phyloP scores from a whole-genome alignment of 2,888 invertebrate species.

The Xestia c-nigrum region DNA sequence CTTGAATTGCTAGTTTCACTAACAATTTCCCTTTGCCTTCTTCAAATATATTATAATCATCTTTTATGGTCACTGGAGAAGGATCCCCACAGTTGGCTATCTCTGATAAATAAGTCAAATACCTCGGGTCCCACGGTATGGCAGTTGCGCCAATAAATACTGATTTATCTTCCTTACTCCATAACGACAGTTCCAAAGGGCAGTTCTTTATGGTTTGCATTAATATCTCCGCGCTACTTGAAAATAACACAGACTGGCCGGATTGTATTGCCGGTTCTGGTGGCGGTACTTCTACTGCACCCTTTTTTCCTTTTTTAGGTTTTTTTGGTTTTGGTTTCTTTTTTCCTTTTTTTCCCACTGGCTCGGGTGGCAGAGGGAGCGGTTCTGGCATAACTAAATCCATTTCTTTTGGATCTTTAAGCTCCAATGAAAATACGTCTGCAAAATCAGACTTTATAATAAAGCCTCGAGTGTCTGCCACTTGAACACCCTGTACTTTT shows the following conservation, averaged over 20 bases:
- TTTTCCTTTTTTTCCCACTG: slow-evolving; percentile 80
- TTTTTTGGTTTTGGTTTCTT: slow-evolving; percentile 76
- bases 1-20: slow-evolving; percentile 83
- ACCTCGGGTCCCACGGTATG: slow-evolving; percentile 84
- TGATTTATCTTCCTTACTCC: slow-evolving; percentile 85
- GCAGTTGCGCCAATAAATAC: slow-evolving; percentile 79
- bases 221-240: slow-evolving; percentile 83
- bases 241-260: slow-evolving; percentile 85
- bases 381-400: slow-evolving; percentile 87
- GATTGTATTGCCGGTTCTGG: slow-evolving; percentile 85
- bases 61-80: slow-evolving; percentile 77
- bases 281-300: slow-evolving; percentile 75
- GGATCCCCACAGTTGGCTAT: slow-evolving; percentile 75
- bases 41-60: slow-evolving; percentile 86
- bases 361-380: slow-evolving; percentile 83
- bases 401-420: slow-evolving; percentile 87
- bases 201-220: slow-evolving; percentile 83
- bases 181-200: slow-evolving; percentile 82
- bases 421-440: slow-evolving; percentile 85
- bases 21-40: slow-evolving; percentile 84
- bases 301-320: slow-evolving; percentile 75
- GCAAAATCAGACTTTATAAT: slow-evolving; percentile 85
- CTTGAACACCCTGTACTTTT: slow-evolving; percentile 79
- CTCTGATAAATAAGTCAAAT: slow-evolving; percentile 77
- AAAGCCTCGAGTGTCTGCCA: slow-evolving; percentile 79